Evolutionary conservation across 2,113 vertebrate species (phyloP).

Genomic region (Microtus oregoni): DNA sequence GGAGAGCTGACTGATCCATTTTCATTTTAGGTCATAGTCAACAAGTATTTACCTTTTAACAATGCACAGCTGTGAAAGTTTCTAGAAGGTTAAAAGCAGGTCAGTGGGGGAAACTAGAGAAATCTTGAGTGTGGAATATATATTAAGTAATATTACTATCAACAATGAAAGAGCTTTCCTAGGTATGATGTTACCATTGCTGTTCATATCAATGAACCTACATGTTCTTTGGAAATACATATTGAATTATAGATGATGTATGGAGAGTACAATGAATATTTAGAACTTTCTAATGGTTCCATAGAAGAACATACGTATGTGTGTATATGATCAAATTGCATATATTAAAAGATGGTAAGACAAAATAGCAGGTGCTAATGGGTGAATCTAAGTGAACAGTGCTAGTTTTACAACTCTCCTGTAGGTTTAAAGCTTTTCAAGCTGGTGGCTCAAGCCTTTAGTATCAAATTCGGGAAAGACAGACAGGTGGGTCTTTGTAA

Average conservation of each 20-base stretch:
- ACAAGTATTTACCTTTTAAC: not conserved
- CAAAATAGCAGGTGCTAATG: not conserved
- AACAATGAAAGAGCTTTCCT: conserved; percentile 55
- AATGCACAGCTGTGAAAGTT: not conserved
- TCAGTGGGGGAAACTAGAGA: not conserved
- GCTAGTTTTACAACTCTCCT: not conserved
- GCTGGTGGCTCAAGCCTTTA: not conserved
- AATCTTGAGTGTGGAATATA: conserved; percentile 18
- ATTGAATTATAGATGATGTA: conserved; percentile 19
- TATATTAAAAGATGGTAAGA: not conserved
- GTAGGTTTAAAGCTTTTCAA: conserved; percentile 33
- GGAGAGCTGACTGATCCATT: not conserved
- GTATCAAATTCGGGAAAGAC: not conserved
- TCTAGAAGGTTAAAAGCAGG: not conserved
- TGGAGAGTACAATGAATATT: not conserved
- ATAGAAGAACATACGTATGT: conserved; percentile 23
- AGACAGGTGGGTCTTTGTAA: not conserved
- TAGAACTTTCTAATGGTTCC: conserved; percentile 14
- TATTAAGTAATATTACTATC: conserved; percentile 6
- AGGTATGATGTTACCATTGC: not conserved
- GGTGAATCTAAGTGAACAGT: not conserved
- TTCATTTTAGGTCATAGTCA: not conserved
- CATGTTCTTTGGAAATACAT: conserved; percentile 23
- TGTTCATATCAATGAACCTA: not conserved
- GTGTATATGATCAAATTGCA: not conserved